A percentile compares a stretch with the other conserved stretches of the same genome.
These are phyloP conservation scores for Microctonus aethiopoides DNA, from an alignment of 2,888 invertebrate species.

Conservation along the genomic window DNA sequence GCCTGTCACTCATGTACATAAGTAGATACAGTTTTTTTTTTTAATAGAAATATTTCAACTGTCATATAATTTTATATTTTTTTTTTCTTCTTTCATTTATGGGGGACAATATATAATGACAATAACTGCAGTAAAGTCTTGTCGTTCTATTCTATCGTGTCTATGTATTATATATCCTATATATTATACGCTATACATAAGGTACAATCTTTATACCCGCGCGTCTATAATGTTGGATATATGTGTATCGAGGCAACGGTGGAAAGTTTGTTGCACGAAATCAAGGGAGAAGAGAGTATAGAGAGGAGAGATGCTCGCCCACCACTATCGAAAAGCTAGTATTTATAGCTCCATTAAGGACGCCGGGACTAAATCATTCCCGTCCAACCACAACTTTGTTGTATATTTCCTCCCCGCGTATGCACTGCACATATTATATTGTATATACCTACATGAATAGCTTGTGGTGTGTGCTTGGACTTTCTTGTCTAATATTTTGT, in stretches of 20 bases:
- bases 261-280: conserved; percentile 29
- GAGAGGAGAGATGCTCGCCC: conserved; percentile 36
- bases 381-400: conserved; percentile 69
- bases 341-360: conserved; percentile 74
- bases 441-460: conserved; percentile 40
- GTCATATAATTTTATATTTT: background rate
- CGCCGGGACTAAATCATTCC: conserved; percentile 70
- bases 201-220: background rate
- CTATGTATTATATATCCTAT: background rate
- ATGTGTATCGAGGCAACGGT: background rate
- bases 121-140: background rate
- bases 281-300: conserved; percentile 31
- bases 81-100: background rate
- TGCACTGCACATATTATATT: background rate
- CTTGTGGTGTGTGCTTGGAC: conserved; percentile 51
- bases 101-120: background rate
- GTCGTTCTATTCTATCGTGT: background rate
- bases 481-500: conserved; percentile 64
- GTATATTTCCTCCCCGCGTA: conserved; percentile 43
- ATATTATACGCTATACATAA: background rate
- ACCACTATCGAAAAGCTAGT: conserved; percentile 71
- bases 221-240: conserved; percentile 10
- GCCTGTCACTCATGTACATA: background rate
- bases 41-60: background rate
- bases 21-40: no score